Evolutionary conservation across 2,888 invertebrate species (phyloP).

Genomic region (Malthinus seriepunctatus): DNA sequence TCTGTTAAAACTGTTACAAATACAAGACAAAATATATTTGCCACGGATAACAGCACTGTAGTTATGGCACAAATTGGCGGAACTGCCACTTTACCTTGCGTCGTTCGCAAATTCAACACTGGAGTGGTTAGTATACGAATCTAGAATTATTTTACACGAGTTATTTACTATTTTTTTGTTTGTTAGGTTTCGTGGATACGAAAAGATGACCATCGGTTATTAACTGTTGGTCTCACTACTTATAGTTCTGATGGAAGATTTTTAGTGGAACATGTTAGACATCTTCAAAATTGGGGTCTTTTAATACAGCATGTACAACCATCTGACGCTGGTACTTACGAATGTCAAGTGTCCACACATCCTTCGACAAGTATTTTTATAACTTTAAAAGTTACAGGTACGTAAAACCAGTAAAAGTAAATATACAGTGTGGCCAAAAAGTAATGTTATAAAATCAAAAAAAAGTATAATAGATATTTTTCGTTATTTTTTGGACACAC

Average conservation of each 20-base stretch:
- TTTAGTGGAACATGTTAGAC: conserved; percentile 65
- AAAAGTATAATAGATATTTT: too few species aligned
- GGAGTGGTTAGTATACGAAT: conserved; percentile 56
- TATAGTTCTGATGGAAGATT: conserved; percentile 70
- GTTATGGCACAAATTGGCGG: conserved; percentile 59
- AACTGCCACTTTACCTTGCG: conserved; percentile 58
- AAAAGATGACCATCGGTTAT: conserved; percentile 68
- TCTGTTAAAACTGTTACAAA: conserved; percentile 34
- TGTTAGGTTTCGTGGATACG: conserved; percentile 72
- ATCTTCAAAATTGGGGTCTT: conserved; percentile 66
- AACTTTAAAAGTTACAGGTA: conserved; percentile 76
- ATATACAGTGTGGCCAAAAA: background rate
- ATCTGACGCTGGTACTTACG: conserved; percentile 73
- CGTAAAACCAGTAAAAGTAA: conserved; percentile 40
- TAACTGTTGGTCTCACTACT: conserved; percentile 70
- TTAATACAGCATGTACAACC: conserved; percentile 72
- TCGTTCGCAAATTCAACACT: conserved; percentile 57
- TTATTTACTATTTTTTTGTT: conserved; percentile 13
- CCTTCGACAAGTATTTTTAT: conserved; percentile 76
- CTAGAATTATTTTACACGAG: conserved; percentile 5
- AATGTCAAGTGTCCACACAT: conserved; percentile 82
- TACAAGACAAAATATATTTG: conserved; percentile 48
- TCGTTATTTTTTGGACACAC: too few species aligned
- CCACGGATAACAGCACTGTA: conserved; percentile 58
- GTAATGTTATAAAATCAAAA: too few species aligned